Base-by-base conservation (phyloP, 2,797 vertebrate genomes). In the Thamnophis elegans region DNA sequence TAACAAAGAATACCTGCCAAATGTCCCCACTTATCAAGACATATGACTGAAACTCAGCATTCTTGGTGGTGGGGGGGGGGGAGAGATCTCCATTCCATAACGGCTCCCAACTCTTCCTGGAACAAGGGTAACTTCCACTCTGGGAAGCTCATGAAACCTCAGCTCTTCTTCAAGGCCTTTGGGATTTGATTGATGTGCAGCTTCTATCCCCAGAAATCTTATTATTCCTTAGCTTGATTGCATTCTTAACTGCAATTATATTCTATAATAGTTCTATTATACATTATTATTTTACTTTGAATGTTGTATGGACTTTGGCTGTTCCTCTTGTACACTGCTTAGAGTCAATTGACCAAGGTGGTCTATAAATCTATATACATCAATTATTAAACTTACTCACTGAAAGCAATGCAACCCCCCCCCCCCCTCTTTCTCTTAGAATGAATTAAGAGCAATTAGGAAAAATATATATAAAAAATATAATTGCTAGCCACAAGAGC, bases 401-500 rank as follows among this genome's bases (percentile, higher is more conserved):
- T 73, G 53, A 0, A 86, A 90, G 65, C 0, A 3, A 51, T 6
- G 36, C 42, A 42, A 51, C 5, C 47, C 47, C 47, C 47, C 42
- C 42, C 42, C n/a, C n/a, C 47, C 47, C 47, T 5, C 47, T 51
- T 7, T 51, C 47, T 4, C 47, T 51, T 51, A 55, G 62, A 94
- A 42, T 68, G 0, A 54, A 85, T 90, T n/a, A 68, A 89, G 32
- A 78, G 18, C 36, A 32, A 89, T 90, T 26, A 32, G 26, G 36
- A 4, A 36, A 22, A 12, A 20, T 65, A 55, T 91, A 28, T 1
- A 1, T 92, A 5, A 90, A 85, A 16, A 93, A 82, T 88, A 87
- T 55, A 92, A 91, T 59, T 91, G 2, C 32, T 51, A 56, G 51
- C 36, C n/a, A 51, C 56, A n/a, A 20, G 93, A 95, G 86, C 0